These are phyloP conservation scores for Drosophila biarmipes DNA, from an alignment of 1,140 invertebrate species.

Conservation along the genomic window DNA sequence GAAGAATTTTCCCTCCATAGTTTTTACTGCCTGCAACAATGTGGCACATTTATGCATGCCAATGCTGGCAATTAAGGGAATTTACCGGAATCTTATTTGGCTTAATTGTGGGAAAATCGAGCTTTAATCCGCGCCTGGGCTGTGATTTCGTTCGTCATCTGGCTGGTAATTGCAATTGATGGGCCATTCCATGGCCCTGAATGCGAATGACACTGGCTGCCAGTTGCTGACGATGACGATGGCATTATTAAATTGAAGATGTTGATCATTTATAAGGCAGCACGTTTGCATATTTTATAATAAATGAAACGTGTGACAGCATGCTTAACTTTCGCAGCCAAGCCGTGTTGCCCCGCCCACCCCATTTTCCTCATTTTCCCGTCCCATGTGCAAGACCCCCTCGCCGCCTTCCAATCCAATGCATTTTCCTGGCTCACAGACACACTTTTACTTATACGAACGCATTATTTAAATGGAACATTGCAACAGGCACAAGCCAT, in stretches of 20 bases:
- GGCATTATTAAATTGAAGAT: slow-evolving; percentile 74
- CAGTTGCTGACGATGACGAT: slow-evolving; percentile 48
- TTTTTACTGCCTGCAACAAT: background rate
- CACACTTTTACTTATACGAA: slow-evolving; percentile 20
- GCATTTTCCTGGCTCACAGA: slow-evolving; percentile 14
- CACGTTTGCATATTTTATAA: slow-evolving; percentile 77
- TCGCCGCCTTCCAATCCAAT: slow-evolving; percentile 13
- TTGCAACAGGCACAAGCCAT: slow-evolving; percentile 45
- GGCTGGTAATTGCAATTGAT: slow-evolving; percentile 51
- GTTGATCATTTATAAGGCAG: slow-evolving; percentile 64
- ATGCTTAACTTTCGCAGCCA: slow-evolving; percentile 68
- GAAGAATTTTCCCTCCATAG: background rate
- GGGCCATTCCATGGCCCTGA: slow-evolving; percentile 23
- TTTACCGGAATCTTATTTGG: slow-evolving; percentile 35
- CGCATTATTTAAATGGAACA: slow-evolving; percentile 73
- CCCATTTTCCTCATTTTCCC: background rate
- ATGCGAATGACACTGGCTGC: slow-evolving; percentile 39
- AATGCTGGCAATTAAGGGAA: slow-evolving; percentile 33
- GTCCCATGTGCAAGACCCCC: slow-evolving; percentile 8
- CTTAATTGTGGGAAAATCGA: slow-evolving; percentile 62
- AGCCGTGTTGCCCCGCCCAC: background rate
- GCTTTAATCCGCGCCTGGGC: slow-evolving; percentile 15
- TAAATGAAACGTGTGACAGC: slow-evolving; percentile 81
- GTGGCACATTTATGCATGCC: slow-evolving; percentile 31
- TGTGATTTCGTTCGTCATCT: slow-evolving; percentile 39